phyloP scores from a whole-genome alignment of 2,113 vertebrate species.

The Sylvietta virens region DNA sequence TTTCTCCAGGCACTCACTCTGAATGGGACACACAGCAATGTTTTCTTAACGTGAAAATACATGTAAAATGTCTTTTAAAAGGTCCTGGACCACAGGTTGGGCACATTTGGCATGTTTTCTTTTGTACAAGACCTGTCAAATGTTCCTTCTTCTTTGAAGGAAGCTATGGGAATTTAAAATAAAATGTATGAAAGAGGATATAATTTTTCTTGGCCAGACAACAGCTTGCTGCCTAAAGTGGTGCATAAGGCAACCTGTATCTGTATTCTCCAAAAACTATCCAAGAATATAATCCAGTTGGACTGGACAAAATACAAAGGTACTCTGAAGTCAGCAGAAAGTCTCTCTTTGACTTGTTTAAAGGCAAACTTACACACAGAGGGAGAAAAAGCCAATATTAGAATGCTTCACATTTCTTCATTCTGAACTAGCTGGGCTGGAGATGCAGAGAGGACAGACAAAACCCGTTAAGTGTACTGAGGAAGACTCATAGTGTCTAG shows the following conservation, averaged over 20 bases:
- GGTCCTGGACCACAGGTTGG: not conserved
- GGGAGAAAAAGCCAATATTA: not conserved
- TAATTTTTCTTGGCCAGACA: not conserved
- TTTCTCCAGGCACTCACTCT: not conserved
- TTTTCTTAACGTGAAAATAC: not conserved
- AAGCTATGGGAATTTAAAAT: not conserved
- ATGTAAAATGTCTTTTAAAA: not conserved
- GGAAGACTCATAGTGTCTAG: slow-evolving; percentile 27
- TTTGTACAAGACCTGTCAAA: not conserved
- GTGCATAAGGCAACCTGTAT: not conserved
- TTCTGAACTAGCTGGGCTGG: not conserved
- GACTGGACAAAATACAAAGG: not conserved
- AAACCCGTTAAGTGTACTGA: not conserved
- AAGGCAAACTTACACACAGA: not conserved
- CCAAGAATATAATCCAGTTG: not conserved
- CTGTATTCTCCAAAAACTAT: not conserved
- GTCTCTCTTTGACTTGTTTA: not conserved
- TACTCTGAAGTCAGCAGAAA: not conserved
- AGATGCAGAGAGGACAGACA: not conserved
- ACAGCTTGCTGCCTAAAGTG: not conserved
- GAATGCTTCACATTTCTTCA: not conserved
- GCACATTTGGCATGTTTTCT: not conserved
- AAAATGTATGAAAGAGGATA: not conserved
- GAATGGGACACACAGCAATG: not conserved
- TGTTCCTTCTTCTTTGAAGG: not conserved